Conservation (phyloP, 64 coral and sea anemone species). For the Stichodactyla mertensii region DNA sequence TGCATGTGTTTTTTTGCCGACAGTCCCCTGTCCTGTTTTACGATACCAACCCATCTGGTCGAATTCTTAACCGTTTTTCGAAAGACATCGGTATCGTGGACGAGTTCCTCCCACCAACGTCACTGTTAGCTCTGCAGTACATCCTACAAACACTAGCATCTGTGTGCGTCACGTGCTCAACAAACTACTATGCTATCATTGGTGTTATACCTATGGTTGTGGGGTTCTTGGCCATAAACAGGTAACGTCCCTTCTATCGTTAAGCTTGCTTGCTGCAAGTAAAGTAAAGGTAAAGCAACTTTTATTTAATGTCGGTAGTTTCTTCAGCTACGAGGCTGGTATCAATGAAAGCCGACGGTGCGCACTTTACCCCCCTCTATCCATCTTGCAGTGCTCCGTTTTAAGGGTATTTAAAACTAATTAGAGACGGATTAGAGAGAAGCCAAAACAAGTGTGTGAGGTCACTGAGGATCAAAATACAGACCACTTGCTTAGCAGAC, state of each 20-base stretch:
- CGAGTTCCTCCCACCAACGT: constrained; percentile 82
- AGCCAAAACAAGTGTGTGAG: no score
- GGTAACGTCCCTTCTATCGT: constrained; percentile 12
- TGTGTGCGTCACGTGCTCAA: constrained; percentile 78
- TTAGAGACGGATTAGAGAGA: no score
- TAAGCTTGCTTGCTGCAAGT: not conserved
- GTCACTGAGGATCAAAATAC: no score
- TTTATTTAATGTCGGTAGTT: no score
- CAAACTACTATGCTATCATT: constrained; percentile 79
- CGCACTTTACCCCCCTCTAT: no score
- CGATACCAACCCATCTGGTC: constrained; percentile 83
- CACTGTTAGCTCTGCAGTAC: constrained; percentile 75
- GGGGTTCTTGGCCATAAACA: constrained; percentile 76
- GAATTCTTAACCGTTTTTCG: constrained; percentile 87
- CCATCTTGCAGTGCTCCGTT: no score
- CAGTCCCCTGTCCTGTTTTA: constrained; percentile 81
- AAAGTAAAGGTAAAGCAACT: no score
- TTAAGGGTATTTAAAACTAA: no score
- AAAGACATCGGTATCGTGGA: constrained; percentile 94
- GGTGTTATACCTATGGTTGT: constrained; percentile 81
- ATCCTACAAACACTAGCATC: constrained; percentile 85
- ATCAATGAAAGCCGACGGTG: no score
- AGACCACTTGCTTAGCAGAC: no score
- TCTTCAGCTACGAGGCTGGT: no score
- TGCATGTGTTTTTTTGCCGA: not conserved